phyloP scores from a whole-genome alignment of 2,888 invertebrate genomes.

The Xestia sexstrigata region DNA sequence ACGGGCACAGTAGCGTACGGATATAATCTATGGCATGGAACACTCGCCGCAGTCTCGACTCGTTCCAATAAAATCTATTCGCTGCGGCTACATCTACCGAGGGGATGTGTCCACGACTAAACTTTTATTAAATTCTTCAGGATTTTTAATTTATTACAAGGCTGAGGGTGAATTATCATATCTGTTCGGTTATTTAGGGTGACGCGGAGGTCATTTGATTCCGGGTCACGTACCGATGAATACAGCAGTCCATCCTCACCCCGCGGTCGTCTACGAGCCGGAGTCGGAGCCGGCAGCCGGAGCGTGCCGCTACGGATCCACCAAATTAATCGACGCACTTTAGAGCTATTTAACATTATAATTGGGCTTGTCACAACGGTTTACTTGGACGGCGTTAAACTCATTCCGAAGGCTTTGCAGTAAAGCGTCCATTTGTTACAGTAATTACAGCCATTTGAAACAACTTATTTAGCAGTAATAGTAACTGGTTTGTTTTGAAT shows the following conservation, averaged over 20 bases:
- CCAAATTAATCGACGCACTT: constrained; percentile 65
- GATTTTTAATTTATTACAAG: constrained; percentile 66
- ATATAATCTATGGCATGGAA: constrained; percentile 33
- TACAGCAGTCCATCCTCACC: constrained; percentile 51
- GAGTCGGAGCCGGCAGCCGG: constrained; percentile 25
- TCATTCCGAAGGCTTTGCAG: constrained; percentile 57
- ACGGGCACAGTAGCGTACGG: constrained; percentile 10
- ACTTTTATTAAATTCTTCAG: constrained; percentile 64
- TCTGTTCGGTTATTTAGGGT: constrained; percentile 67
- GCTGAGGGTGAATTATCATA: constrained; percentile 69
- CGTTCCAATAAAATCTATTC: constrained; percentile 52
- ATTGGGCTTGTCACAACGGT: constrained; percentile 65
- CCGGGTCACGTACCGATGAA: constrained; percentile 80
- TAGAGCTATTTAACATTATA: constrained; percentile 67
- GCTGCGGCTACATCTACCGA: constrained; percentile 48
- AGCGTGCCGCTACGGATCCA: constrained; percentile 40
- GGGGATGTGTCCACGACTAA: constrained; percentile 41
- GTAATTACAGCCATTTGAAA: constrained; percentile 55
- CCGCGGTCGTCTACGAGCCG: background rate
- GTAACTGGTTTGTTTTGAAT: constrained; percentile 39
- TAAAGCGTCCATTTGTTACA: constrained; percentile 56
- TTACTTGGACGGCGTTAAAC: constrained; percentile 56
- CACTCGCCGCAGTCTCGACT: constrained; percentile 35
- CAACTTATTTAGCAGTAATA: constrained; percentile 51
- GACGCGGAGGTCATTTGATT: constrained; percentile 67